Conservation (phyloP, 2,797 vertebrate species). For the Oreochromis grahami region DNA sequence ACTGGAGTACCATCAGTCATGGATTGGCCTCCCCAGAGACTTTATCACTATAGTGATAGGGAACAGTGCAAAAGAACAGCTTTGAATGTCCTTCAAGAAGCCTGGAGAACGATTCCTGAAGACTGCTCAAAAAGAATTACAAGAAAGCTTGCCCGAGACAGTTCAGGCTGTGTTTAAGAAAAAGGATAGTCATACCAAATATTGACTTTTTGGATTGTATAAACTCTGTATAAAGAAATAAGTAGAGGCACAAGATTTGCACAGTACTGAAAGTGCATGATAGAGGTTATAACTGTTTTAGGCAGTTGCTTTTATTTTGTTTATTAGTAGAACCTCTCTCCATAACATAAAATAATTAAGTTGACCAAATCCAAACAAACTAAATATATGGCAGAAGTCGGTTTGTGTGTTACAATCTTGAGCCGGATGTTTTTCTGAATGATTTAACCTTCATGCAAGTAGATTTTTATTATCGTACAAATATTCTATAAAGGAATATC, state of each 20-base stretch:
- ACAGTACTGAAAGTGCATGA: background rate
- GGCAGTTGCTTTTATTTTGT: background rate
- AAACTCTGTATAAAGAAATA: background rate
- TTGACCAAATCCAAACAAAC: background rate
- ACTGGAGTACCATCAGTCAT: background rate
- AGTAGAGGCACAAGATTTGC: background rate
- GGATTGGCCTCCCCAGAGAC: background rate
- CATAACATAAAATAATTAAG: background rate
- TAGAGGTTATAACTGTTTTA: background rate
- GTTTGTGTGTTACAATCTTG: background rate
- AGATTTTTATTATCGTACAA: background rate
- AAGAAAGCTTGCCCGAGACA: background rate
- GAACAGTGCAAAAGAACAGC: background rate
- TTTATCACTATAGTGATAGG: fast-evolving
- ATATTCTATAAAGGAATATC: background rate
- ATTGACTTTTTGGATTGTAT: background rate
- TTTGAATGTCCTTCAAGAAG: background rate
- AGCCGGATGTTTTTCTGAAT: background rate
- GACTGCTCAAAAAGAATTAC: background rate
- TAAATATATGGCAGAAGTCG: background rate
- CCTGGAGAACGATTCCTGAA: background rate
- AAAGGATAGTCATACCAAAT: background rate
- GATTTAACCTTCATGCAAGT: background rate
- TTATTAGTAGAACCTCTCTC: background rate
- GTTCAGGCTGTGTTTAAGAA: background rate